Percentiles rank a stretch among this genome's conserved stretches.
Evolutionary conservation across 2,888 invertebrate genomes (phyloP).

Genomic region (Mesoligia furuncula): DNA sequence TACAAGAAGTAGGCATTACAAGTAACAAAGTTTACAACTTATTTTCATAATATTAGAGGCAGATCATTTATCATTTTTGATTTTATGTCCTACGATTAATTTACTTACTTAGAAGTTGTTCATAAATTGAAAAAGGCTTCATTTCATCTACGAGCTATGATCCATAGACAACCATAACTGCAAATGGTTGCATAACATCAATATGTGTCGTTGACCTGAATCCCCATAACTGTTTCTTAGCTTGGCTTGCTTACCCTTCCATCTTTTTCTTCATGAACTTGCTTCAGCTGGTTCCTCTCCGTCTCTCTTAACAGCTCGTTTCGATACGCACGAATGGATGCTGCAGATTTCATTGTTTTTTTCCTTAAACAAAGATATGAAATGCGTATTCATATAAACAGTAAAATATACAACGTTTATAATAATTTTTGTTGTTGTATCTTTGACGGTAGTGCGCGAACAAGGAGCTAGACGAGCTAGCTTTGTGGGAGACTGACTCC

Average conservation of each 20-base stretch:
- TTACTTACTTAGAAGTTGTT: not conserved
- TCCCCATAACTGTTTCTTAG: not conserved
- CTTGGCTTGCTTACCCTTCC: conserved; percentile 77
- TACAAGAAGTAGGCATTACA: not conserved
- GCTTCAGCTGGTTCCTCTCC: conserved; percentile 86
- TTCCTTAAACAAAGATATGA: conserved; percentile 75
- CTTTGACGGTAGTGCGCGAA: not conserved
- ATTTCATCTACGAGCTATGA: not conserved
- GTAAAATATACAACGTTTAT: no score
- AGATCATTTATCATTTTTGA: not conserved
- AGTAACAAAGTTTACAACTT: no score
- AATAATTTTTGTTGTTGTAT: not conserved
- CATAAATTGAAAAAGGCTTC: not conserved
- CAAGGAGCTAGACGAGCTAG: not conserved
- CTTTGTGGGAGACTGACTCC: not conserved
- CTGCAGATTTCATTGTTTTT: conserved; percentile 84
- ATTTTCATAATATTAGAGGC: not conserved
- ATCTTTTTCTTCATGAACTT: conserved; percentile 86
- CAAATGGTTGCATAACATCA: not conserved
- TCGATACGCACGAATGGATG: conserved; percentile 83
- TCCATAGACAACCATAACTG: not conserved
- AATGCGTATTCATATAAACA: not conserved
- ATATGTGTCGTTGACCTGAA: no score
- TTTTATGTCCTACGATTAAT: not conserved
- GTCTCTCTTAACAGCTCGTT: conserved; percentile 84